A percentile compares a stretch with the other conserved stretches of the same genome.
These are phyloP conservation scores for Stenchaetothrips biformis DNA, from an alignment of 2,888 invertebrate genomes.

Conservation along the genomic window DNA sequence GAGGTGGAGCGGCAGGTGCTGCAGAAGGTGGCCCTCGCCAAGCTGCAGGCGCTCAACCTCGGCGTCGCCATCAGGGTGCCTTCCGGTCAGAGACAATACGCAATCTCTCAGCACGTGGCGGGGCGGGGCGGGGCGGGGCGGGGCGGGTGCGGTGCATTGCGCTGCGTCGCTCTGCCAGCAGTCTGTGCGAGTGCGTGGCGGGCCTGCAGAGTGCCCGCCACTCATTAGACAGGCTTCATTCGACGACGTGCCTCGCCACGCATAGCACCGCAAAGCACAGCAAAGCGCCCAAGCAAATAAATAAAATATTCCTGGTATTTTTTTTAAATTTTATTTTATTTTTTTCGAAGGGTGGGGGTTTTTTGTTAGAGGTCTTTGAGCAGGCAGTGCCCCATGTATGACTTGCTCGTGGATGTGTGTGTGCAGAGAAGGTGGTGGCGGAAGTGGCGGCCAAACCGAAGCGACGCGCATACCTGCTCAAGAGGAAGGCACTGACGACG, in stretches of 20 bases:
- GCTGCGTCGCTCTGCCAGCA: too few relatives aligned
- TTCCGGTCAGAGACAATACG: constrained; percentile 57
- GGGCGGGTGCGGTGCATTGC: too few relatives aligned
- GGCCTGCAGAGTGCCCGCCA: too few relatives aligned
- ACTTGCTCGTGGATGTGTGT: constrained; percentile 32
- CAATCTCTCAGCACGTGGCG: neutral
- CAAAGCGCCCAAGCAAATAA: too few relatives aligned
- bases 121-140: too few relatives aligned
- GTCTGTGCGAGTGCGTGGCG: too few relatives aligned
- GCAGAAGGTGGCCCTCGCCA: constrained; percentile 79
- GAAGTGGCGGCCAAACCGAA: constrained; percentile 63
- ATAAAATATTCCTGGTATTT: neutral
- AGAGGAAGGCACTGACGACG: constrained; percentile 82
- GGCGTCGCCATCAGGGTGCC: constrained; percentile 76
- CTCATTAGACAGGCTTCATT: too few relatives aligned
- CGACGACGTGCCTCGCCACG: too few relatives aligned
- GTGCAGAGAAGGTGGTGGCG: constrained; percentile 48
- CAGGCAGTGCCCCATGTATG: neutral
- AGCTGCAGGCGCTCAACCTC: constrained; percentile 78
- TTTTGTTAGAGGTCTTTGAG: constrained; percentile 26
- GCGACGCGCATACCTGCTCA: constrained; percentile 71
- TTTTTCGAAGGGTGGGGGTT: neutral
- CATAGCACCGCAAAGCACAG: too few relatives aligned
- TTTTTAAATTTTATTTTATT: neutral
- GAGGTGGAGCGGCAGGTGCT: constrained; percentile 75